Conservation (phyloP, 2,113 vertebrate species). For the Mungos mungo region DNA sequence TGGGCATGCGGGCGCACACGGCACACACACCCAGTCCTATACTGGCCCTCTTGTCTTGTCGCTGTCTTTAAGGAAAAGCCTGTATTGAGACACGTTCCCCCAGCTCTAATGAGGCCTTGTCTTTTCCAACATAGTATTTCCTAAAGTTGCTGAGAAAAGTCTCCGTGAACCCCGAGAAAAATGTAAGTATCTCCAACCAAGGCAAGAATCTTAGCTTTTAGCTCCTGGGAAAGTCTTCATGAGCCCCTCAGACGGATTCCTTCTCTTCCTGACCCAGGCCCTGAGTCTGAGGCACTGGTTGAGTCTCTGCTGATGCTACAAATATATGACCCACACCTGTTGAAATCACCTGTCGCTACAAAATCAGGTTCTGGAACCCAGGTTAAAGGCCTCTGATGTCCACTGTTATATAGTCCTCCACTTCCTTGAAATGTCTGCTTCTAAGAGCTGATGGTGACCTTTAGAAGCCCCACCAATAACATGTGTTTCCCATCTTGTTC, state of each 20-base stretch:
- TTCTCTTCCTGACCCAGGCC: neutral
- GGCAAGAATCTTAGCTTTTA: neutral
- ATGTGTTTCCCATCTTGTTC: neutral
- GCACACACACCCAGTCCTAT: neutral
- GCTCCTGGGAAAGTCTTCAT: neutral
- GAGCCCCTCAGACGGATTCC: neutral
- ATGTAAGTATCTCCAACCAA: neutral
- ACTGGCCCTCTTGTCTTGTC: neutral
- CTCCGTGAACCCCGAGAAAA: neutral
- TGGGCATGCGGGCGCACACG: neutral
- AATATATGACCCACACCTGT: neutral
- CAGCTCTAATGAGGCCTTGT: neutral
- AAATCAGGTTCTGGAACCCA: neutral
- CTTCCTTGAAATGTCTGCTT: neutral
- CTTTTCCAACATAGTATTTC: neutral
- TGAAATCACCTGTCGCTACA: neutral
- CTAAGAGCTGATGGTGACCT: neutral
- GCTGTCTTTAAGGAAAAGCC: neutral
- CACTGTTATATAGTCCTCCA: neutral
- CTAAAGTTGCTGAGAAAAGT: neutral
- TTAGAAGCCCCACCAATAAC: no score
- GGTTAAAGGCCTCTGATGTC: neutral
- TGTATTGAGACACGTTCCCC: neutral
- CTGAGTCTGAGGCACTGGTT: neutral
- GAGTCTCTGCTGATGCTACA: neutral